Evolutionary conservation across 2,113 vertebrate species (phyloP).

Genomic region (Malurus elegans): DNA sequence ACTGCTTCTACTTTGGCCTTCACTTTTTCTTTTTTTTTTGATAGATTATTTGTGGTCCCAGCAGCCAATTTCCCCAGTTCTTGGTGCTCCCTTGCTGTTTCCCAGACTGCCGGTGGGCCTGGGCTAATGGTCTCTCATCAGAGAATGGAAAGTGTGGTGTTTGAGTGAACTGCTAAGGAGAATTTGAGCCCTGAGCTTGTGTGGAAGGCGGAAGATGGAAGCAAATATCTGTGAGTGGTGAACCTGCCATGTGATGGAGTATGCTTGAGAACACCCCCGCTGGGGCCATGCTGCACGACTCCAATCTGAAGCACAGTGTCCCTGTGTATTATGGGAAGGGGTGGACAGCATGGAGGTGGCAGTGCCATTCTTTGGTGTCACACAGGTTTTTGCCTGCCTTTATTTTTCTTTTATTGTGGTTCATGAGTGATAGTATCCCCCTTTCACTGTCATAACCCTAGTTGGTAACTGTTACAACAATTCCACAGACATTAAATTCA

Average conservation of each 20-base stretch:
- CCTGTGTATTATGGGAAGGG: rapidly evolving
- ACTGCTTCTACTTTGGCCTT: background rate
- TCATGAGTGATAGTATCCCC: background rate
- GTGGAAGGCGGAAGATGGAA: background rate
- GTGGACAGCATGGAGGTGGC: background rate
- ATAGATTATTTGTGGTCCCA: background rate
- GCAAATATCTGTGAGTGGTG: background rate
- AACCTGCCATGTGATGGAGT: background rate
- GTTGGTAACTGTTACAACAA: background rate
- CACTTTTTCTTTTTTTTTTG: background rate
- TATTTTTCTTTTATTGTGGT: background rate
- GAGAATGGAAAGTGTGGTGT: background rate
- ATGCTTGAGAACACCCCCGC: background rate
- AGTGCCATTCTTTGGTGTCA: background rate
- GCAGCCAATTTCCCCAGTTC: background rate
- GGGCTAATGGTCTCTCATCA: background rate
- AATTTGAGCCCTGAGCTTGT: background rate
- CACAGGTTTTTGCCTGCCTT: background rate
- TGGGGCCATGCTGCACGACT: rapidly evolving
- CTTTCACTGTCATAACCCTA: background rate
- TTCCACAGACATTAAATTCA: background rate
- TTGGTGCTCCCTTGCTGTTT: background rate
- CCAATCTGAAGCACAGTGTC: background rate
- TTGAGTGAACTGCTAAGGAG: background rate
- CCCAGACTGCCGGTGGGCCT: background rate